Evolutionary conservation across 2,113 vertebrate genomes (phyloP), one percentile per base, ranked within the genome.

Genomic region (Chlorodrepanis virens): DNA sequence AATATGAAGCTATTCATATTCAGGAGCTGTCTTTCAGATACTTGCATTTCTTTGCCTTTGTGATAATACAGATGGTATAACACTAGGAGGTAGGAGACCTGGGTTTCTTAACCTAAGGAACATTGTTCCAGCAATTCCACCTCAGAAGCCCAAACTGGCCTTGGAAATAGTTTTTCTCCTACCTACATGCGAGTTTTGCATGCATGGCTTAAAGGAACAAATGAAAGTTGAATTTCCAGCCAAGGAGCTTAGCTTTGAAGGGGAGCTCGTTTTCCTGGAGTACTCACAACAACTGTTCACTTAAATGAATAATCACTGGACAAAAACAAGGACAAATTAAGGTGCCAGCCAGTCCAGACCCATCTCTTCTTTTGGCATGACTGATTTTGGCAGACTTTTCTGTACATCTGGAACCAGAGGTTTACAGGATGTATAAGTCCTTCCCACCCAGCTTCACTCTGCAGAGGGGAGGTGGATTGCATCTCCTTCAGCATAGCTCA

Each of bases 231-330:
- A 52, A 75, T 68, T 59, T 83, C 6, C 8, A 78, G 29, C 29
- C 28, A 37, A 21, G 27, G 5, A 69, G 3, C 5, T 78, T 31
- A 37, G 6, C 8, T 45, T 57, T 35, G 52, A 74, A 47, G 6
- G 6, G 21, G 22, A 49, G 12, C 4, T 49, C 8, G 3, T 9
- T 25, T 60, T 79, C 25, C 44, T 27, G 14, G 27, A 60, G 31
- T 22, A 19, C 39, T 68, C 25, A 35, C 6, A 68, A 35, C 5
- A 65, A n/a, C 1, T 56, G 16, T 44, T 83, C 4, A 2, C 4
- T 54, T 71, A 54, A 52, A 14, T 0, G 3, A 35, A 15, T 21
- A 63, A 42, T n/a, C 1, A 1, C 7, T 49, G 37, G 7, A 27
- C 1, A 3, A 87, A 94, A 78, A 64, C 10, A 60, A 39, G 7